Evolutionary conservation across 2,888 invertebrate species (phyloP).

Genomic region (Chrysolina americana): DNA sequence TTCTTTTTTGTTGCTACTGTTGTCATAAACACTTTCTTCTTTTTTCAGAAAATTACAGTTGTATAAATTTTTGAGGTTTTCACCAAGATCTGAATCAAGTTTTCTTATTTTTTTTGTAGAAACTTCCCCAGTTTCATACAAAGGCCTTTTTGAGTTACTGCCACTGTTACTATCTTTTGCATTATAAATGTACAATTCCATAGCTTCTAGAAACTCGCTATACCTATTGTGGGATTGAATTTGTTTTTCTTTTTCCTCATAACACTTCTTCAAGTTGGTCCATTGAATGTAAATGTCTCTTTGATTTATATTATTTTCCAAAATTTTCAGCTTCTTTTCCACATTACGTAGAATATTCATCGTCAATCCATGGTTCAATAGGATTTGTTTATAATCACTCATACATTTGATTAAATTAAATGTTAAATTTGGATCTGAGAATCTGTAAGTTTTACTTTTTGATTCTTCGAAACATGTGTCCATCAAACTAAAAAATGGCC

Average conservation of each 20-base stretch:
- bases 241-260: conserved; percentile 34
- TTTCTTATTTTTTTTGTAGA: background rate
- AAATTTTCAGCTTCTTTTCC: conserved; percentile 35
- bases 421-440: conserved; percentile 28
- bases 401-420: conserved; percentile 35
- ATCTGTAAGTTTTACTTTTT: conserved; percentile 32
- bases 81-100: background rate
- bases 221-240: conserved; percentile 26
- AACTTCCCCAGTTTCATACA: background rate
- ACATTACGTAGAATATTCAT: conserved; percentile 31
- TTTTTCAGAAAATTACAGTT: background rate
- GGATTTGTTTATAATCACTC: conserved; percentile 33
- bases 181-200: conserved; percentile 22
- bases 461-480: conserved; percentile 45
- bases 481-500: conserved; percentile 45
- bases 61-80: background rate
- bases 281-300: conserved; percentile 44
- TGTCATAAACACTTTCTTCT: background rate
- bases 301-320: conserved; percentile 42
- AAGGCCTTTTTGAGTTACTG: background rate
- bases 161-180: background rate
- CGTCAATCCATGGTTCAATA: conserved; percentile 36
- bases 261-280: conserved; percentile 36
- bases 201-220: conserved; percentile 34
- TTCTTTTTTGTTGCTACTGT: background rate